Base-by-base conservation (phyloP, 1,140 invertebrate genomes). In the Zophobas morio region DNA sequence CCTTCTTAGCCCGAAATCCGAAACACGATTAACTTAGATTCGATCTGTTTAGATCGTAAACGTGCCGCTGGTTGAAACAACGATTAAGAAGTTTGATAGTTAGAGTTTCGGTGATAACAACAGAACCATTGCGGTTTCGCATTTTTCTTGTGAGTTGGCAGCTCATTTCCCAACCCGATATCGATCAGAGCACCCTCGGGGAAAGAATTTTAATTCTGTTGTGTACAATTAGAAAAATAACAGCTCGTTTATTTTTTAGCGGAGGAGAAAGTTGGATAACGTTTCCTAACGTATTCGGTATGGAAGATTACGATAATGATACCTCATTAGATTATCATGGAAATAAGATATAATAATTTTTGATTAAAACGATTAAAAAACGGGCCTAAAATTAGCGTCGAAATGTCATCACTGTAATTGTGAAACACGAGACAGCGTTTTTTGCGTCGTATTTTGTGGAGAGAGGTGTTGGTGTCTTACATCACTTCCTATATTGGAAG, bases 191-290 rank as follows among this genome's bases (percentile, higher is more conserved):
- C 54, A 6, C 6, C 54, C 54, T 56, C 34, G 32, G 34, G 54
- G 34, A 34, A 32, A 35, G 54, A 56, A n/a, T 56, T 56, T 56
- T 33, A 33, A 56, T 5, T 20, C 34, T 56, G 33, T 60, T 60
- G 8, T 34, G 35, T 8, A 8, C 3, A 46, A 46, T 46, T 46
- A 46, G 42, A 37, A 57, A 60, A 60, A 60, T 8, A 37, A 35
- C 56, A 56, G 34, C 34, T 6, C 6, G 35, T 8, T 1, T 35
- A 36, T 35, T 8, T 35, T 60, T 39, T 35, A 36, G 34, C 35
- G 6, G 56, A 60, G 56, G 56, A 35, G 56, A 60, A 60, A 60
- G 56, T 60, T 56, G 54, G 34, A 34, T 20, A 20, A 20, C 20
- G 1, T n/a, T 33, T 56, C 54, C 54, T 4, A 46, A 46, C 3